phyloP scores from a whole-genome alignment of 2,797 vertebrate genomes.

The Tolypeutes matacus region DNA sequence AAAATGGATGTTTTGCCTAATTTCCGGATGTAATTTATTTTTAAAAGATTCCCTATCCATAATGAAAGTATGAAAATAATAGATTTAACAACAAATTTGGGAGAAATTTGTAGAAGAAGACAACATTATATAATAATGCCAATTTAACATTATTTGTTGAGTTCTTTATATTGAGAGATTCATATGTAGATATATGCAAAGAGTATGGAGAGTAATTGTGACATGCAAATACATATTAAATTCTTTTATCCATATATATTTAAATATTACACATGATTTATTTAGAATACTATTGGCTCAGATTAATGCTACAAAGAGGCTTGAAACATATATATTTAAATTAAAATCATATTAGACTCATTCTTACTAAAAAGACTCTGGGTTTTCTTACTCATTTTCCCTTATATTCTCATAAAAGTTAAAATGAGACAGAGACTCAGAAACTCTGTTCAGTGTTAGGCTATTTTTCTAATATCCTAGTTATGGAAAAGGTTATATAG shows the following conservation, averaged over 20 bases:
- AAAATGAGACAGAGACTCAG: neutral
- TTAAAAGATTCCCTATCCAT: neutral
- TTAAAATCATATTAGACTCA: neutral
- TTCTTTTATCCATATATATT: neutral
- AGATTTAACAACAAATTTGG: neutral
- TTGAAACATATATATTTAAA: neutral
- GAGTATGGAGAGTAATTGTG: neutral
- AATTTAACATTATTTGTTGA: neutral
- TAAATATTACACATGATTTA: neutral
- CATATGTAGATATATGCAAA: neutral
- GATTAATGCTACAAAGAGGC: neutral
- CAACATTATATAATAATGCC: neutral
- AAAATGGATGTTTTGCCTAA: neutral
- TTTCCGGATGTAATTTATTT: neutral
- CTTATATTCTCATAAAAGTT: neutral
- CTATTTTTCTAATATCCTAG: neutral
- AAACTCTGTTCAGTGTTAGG: neutral
- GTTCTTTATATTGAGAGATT: neutral
- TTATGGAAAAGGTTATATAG: neutral
- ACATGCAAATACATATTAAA: neutral
- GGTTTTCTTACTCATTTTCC: neutral
- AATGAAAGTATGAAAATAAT: neutral
- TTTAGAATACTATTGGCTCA: neutral
- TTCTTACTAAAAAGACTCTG: neutral
- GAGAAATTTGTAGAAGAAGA: neutral